Evolutionary conservation across 1,140 invertebrate genomes (phyloP), one percentile per base, ranked within the genome.

Genomic region (Diorhabda carinulata): DNA sequence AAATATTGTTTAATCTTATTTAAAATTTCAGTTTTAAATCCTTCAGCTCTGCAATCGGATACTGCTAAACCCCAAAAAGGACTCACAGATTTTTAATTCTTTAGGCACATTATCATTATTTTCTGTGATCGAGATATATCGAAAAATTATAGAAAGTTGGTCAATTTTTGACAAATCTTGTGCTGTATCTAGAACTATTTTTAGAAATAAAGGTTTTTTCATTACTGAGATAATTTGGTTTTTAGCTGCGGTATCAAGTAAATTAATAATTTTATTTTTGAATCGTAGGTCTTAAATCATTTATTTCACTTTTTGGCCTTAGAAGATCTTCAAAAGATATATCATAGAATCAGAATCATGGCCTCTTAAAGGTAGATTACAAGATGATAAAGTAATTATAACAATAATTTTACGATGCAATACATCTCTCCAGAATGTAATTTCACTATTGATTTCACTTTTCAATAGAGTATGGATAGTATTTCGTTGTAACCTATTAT

Each of bases 401-500:
- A 44, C 42, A 61, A 47, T 67, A 43, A 67, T 67, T 52, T 60
- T 6, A 67, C 58, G 61, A 63, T 63, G 56, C 45, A 62, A 3
- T 58, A 68, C 41, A 68, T 57, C 10, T 68, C 44, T 5, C 60
- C 68, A 69, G 43, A 69, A 59, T 43, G 52, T n/a, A 59, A 69
- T 69, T 69, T 65, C 60, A 61, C 43, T 65, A 25, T 42, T 64
- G n/a, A 69, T 65, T 69, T 69, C 56, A 69, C 43, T 69, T 69
- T 65, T 8, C 44, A 69, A 64, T 47, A 47, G 47, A 69, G 8
- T 69, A 65, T 69, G 73, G 67, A 73, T 75, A 71, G 72, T 75
- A 72, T 77, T 77, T 74, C 72, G 69, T 74, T 73, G 74, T 44
- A 76, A 73, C 69, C 73, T 74, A 70, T 73, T 74, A 76, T 74